A percentile compares a stretch with the other conserved stretches of the same genome.
Evolutionary conservation across 1,140 invertebrate species (phyloP).

Genomic region (Physella acuta): DNA sequence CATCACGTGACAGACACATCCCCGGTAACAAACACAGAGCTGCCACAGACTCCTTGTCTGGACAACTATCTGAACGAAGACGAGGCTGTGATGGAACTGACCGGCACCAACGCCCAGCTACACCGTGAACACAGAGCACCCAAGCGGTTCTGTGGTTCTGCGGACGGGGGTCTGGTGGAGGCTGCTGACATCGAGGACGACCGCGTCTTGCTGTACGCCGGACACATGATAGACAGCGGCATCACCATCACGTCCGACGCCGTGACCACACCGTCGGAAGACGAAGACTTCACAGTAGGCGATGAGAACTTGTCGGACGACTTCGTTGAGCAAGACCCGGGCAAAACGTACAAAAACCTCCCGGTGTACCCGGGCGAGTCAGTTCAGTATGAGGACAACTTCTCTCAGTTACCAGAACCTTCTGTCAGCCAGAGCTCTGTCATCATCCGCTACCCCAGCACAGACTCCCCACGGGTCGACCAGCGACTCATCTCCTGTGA

Average conservation of each 20-base stretch:
- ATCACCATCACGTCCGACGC: background rate
- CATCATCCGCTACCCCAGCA: background rate
- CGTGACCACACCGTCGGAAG: background rate
- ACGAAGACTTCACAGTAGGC: no score
- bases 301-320: background rate
- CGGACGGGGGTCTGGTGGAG: background rate
- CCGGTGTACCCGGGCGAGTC: background rate
- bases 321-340: background rate
- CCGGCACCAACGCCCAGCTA: background rate
- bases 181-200: background rate
- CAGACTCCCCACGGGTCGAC: no score
- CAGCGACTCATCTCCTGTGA: background rate
- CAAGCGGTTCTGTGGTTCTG: slow-evolving; percentile 5
- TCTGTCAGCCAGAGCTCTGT: background rate
- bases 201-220: background rate
- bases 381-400: background rate
- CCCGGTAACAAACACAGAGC: no score
- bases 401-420: background rate
- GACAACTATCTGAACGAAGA: no score
- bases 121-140: background rate
- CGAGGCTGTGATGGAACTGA: slow-evolving; percentile 1
- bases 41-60: no score
- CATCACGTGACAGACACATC: no score
- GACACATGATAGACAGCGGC: background rate
- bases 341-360: background rate